These are phyloP conservation scores for Rachycentron canadum DNA, from an alignment of 2,797 vertebrate genomes.

Conservation along the genomic window DNA sequence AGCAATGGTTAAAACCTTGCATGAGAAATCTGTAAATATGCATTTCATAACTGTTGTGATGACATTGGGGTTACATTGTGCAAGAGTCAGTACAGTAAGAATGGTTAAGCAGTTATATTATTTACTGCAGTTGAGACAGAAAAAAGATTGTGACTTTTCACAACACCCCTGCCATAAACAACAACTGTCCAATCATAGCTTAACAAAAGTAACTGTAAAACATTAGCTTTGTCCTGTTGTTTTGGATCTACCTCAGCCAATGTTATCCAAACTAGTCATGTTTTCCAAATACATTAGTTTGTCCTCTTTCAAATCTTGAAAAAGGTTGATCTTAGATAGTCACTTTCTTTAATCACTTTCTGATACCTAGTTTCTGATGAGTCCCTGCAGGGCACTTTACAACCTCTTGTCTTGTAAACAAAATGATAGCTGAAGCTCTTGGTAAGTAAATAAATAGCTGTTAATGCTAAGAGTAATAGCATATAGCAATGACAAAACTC, in stretches of 20 bases:
- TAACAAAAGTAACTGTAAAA: background rate
- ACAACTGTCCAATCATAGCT: background rate
- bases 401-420: too few relatives aligned
- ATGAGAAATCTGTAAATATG: constrained; percentile 34
- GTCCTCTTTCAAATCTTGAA: background rate
- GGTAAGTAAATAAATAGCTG: too few relatives aligned
- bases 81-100: background rate
- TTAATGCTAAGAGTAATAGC: too few relatives aligned
- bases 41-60: constrained; percentile 50
- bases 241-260: background rate
- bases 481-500: too few relatives aligned
- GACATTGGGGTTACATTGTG: constrained; percentile 11
- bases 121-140: background rate
- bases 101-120: constrained; percentile 9
- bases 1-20: background rate
- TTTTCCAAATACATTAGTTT: background rate
- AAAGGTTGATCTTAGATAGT: background rate
- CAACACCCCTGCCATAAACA: background rate
- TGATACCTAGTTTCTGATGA: too few relatives aligned
- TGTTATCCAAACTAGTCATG: background rate
- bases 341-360: too few relatives aligned
- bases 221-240: background rate
- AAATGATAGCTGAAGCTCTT: too few relatives aligned
- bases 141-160: background rate
- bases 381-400: too few relatives aligned